phyloP scores from a whole-genome alignment of 2,113 vertebrate genomes.

The Pomatostomus ruficeps region DNA sequence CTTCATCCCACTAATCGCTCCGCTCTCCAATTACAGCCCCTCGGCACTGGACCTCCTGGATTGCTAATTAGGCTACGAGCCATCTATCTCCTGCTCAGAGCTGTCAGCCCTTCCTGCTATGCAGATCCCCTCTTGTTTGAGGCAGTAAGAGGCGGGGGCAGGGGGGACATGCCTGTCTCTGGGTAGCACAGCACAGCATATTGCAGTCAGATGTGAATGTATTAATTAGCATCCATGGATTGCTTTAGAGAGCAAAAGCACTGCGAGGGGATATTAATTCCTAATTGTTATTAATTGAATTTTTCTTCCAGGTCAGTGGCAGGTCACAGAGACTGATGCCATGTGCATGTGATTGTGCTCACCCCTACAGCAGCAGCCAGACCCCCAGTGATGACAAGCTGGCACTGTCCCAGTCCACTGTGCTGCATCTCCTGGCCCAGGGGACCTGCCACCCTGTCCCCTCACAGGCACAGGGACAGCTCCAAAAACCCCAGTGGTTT shows the following conservation, averaged over 20 bases:
- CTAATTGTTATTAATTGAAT: conserved; percentile 26
- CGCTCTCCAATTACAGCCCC: not conserved
- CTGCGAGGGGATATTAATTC: not conserved
- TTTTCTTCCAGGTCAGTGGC: not conserved
- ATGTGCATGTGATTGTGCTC: not conserved
- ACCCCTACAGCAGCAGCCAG: not conserved
- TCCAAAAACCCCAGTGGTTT: accelerated
- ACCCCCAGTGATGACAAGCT: not conserved
- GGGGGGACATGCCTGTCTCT: not conserved
- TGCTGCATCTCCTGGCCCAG: not conserved
- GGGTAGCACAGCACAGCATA: not conserved
- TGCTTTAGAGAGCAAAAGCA: not conserved
- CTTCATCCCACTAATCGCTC: not conserved
- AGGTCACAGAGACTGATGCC: not conserved
- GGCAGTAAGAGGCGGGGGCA: not conserved
- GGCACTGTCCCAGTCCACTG: not conserved
- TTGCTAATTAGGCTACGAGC: not conserved
- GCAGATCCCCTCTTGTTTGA: not conserved
- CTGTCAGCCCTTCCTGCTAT: not conserved
- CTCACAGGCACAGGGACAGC: not conserved
- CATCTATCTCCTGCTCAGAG: not conserved
- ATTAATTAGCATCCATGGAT: not conserved
- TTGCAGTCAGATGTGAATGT: not conserved
- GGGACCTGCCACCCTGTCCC: not conserved
- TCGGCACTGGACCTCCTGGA: not conserved